A percentile compares a stretch with the other conserved stretches of the same genome.
Conservation (phyloP, 1,140 invertebrate genomes). For the Drosophila kepulauana region DNA sequence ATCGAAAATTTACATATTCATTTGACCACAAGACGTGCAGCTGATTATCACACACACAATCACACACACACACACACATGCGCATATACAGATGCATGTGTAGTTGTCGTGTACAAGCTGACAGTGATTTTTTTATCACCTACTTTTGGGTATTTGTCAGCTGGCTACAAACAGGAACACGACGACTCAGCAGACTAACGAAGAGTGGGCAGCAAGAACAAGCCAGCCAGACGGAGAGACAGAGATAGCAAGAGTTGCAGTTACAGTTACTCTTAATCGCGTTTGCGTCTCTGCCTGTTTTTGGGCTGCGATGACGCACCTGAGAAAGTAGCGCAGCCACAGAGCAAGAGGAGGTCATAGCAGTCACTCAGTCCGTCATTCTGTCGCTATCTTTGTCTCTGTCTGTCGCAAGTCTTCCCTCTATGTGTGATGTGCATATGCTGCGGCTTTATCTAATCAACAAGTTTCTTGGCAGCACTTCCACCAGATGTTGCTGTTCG, state of each 20-base stretch:
- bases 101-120: constrained; percentile 13
- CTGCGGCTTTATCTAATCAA: constrained; percentile 74
- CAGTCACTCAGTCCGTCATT: constrained; percentile 7
- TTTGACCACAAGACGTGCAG: constrained; percentile 49
- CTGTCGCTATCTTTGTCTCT: constrained; percentile 1
- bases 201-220: constrained; percentile 4
- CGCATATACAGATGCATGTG: neutral
- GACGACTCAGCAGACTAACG: neutral
- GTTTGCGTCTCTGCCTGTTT: constrained; percentile 2
- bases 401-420: neutral
- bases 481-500: constrained; percentile 55
- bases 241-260: constrained; percentile 15
- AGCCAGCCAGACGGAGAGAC: neutral
- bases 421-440: constrained; percentile 8
- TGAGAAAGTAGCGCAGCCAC: constrained; percentile 46
- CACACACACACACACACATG: constrained; percentile 34
- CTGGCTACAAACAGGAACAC: constrained; percentile 9
- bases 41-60: constrained; percentile 52
- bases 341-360: constrained; percentile 5
- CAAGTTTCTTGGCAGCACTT: constrained; percentile 67
- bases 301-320: constrained; percentile 34
- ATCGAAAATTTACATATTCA: constrained; percentile 78
- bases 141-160: constrained; percentile 36
- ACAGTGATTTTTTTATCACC: constrained; percentile 30
- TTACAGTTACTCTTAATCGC: constrained; percentile 33